Conservation (phyloP, 2,113 vertebrate genomes). For the Megatriorchis doriae region DNA sequence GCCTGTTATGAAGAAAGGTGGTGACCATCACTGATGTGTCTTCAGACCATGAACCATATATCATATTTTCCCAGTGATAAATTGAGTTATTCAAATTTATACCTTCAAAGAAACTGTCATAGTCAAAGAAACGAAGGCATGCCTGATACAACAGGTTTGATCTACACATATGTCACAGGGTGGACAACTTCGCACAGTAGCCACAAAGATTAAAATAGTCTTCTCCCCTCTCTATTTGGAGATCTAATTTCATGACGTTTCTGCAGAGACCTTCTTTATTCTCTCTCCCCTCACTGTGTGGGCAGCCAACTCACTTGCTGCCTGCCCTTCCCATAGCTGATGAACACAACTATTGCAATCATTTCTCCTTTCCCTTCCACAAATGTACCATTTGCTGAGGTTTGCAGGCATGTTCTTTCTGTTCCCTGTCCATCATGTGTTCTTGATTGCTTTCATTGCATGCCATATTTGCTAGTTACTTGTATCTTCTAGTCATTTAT, state of each 20-base stretch:
- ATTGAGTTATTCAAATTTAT: neutral
- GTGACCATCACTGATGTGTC: neutral
- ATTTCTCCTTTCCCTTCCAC: neutral
- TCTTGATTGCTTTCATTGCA: neutral
- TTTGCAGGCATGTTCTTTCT: neutral
- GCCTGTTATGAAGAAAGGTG: neutral
- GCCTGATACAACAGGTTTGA: neutral
- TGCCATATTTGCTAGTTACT: neutral
- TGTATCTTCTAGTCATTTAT: neutral
- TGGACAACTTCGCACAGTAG: neutral
- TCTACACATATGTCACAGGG: neutral
- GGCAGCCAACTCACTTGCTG: neutral
- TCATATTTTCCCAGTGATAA: neutral
- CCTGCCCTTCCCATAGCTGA: neutral
- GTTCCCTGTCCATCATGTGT: neutral
- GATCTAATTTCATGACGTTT: neutral
- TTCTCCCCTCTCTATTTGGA: neutral
- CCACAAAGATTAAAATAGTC: neutral
- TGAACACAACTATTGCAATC: neutral
- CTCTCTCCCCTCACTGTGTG: too few species aligned
- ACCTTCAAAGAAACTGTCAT: neutral
- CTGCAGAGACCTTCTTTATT: neutral
- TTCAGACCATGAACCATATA: neutral
- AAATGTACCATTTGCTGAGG: neutral
- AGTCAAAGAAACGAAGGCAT: neutral